These are phyloP conservation scores for Lysiphlebus fabarum DNA, from an alignment of 1,140 invertebrate genomes.

Conservation along the genomic window DNA sequence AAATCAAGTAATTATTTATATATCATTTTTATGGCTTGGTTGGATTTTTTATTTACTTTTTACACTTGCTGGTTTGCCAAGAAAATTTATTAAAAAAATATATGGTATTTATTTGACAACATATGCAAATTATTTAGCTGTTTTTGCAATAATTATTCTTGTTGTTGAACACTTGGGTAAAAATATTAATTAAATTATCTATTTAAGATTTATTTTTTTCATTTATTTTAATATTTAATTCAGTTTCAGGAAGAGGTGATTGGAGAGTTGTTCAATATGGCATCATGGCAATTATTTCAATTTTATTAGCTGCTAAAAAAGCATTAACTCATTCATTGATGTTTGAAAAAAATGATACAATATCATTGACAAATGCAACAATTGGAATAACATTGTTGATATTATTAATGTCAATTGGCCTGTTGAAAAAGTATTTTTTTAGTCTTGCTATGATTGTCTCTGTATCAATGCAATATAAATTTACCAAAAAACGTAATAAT, in stretches of 20 bases:
- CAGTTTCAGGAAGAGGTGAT: slow-evolving; percentile 44
- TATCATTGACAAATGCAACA: slow-evolving; percentile 22
- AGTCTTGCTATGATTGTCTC: slow-evolving; percentile 41
- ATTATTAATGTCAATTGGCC: slow-evolving; percentile 39
- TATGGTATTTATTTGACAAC: slow-evolving; percentile 1
- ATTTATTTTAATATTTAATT: background rate
- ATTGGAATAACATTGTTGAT: slow-evolving; percentile 36
- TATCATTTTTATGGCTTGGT: slow-evolving; percentile 47
- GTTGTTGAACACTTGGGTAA: slow-evolving; percentile 41
- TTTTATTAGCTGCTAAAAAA: slow-evolving; percentile 35
- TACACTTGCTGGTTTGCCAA: slow-evolving; percentile 32
- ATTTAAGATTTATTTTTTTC: background rate
- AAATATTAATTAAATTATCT: background rate
- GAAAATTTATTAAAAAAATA: background rate
- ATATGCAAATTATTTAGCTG: slow-evolving; percentile 33
- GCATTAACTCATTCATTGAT: slow-evolving; percentile 24
- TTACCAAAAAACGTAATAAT: slow-evolving; percentile 28
- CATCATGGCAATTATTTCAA: slow-evolving; percentile 36
- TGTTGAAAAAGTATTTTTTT: slow-evolving; percentile 41
- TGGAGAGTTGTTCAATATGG: slow-evolving; percentile 43
- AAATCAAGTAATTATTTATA: slow-evolving; percentile 40
- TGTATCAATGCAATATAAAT: slow-evolving; percentile 33
- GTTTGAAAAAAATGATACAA: slow-evolving; percentile 23
- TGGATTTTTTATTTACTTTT: slow-evolving; percentile 47
- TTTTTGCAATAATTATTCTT: slow-evolving; percentile 31